Conservation (phyloP, 53 echinoderm and acorn worm genomes). For the Mesocentrotus franciscanus region DNA sequence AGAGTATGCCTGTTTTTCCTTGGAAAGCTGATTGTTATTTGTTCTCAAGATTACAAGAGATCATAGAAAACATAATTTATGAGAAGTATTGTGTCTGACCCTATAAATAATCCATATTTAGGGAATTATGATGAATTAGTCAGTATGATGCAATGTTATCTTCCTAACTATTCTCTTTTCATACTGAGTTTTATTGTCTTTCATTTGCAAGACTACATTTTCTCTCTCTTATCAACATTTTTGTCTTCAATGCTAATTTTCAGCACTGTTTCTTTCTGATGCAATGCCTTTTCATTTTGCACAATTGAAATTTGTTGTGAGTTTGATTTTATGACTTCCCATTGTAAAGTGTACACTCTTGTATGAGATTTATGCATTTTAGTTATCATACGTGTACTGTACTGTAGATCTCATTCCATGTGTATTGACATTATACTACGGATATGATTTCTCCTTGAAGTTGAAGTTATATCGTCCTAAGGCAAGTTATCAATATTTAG, state of each 20-base stretch:
- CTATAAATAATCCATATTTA: background rate
- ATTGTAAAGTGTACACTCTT: background rate
- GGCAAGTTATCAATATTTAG: background rate
- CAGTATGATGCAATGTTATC: background rate
- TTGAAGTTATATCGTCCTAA: conserved; percentile 23
- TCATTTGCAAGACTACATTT: background rate
- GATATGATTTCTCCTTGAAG: background rate
- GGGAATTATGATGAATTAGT: background rate
- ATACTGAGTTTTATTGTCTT: background rate
- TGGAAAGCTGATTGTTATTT: background rate
- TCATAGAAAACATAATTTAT: background rate
- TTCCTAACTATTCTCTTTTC: background rate
- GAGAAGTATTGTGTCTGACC: background rate
- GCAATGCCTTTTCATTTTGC: background rate
- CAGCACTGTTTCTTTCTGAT: background rate
- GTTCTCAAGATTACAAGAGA: background rate
- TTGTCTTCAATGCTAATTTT: background rate
- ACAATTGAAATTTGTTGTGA: background rate
- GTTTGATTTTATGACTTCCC: background rate
- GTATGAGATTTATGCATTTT: background rate
- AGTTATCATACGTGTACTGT: background rate
- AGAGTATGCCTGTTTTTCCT: background rate
- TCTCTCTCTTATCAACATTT: background rate
- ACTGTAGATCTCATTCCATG: background rate
- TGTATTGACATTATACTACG: background rate